A percentile compares a stretch with the other conserved stretches of the same genome.
phyloP scores from a whole-genome alignment of 2,113 vertebrate species.

The mouse (Mus musculus) region DNA sequence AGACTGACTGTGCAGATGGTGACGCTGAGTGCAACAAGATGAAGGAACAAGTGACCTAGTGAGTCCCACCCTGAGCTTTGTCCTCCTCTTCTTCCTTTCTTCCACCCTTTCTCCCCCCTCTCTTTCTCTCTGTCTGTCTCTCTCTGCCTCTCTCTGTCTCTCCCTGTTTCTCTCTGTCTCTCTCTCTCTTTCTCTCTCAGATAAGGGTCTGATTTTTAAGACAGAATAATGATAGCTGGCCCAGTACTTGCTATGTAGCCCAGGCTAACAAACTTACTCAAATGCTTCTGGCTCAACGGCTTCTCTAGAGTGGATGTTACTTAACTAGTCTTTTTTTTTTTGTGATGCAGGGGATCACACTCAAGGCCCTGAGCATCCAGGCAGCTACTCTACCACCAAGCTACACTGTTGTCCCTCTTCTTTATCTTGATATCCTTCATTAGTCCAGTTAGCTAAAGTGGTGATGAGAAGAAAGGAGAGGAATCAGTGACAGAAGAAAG shows the following conservation, averaged over 20 bases:
- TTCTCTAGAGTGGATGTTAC: background rate
- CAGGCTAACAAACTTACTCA: background rate
- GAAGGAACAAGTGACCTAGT: background rate
- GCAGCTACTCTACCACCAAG: background rate
- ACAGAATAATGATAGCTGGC: background rate
- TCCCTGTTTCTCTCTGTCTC: too few species aligned
- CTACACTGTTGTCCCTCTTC: background rate
- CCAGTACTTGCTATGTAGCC: background rate
- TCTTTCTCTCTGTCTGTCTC: too few species aligned
- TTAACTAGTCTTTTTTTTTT: background rate
- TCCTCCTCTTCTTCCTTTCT: too few species aligned
- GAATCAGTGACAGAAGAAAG: background rate
- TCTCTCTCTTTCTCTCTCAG: background rate
- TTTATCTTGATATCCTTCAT: background rate
- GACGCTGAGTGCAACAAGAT: background rate
- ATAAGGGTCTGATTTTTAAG: too few species aligned
- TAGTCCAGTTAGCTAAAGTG: too few species aligned
- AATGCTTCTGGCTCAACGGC: background rate
- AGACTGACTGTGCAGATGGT: fast-evolving
- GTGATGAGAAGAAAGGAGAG: background rate
- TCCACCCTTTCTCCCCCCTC: too few species aligned
- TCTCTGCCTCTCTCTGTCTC: background rate
- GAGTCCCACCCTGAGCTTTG: background rate
- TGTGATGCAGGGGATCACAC: background rate
- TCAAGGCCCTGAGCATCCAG: background rate